Conservation (phyloP, 2,797 vertebrate genomes). For the Cuculus canorus region DNA sequence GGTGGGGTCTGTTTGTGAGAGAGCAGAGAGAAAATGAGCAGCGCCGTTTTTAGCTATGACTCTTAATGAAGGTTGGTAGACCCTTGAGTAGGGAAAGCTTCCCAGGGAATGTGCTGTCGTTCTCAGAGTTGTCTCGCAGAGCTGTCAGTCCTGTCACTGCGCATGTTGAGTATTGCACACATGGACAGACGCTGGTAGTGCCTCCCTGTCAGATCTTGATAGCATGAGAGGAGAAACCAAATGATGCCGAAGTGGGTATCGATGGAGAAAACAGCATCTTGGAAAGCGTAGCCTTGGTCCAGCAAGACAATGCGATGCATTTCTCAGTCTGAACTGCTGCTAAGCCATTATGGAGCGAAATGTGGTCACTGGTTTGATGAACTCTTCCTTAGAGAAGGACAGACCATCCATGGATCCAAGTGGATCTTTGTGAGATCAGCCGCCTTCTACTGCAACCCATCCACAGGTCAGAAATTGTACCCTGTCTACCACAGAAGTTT, state of each 20-base stretch:
- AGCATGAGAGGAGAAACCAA: background rate
- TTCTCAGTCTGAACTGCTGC: background rate
- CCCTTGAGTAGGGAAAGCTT: background rate
- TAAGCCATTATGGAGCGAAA: background rate
- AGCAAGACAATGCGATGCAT: background rate
- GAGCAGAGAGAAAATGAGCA: background rate
- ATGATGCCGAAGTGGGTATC: background rate
- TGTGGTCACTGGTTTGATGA: background rate
- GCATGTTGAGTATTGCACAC: background rate
- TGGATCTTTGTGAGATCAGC: background rate
- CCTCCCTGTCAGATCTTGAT: background rate
- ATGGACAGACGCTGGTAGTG: background rate
- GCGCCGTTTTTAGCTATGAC: background rate
- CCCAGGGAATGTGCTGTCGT: background rate
- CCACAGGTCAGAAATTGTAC: background rate
- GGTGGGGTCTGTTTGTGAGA: background rate
- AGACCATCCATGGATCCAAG: background rate
- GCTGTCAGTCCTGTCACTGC: background rate
- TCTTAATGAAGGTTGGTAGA: background rate
- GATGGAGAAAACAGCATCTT: background rate
- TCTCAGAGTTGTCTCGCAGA: conserved; percentile 48
- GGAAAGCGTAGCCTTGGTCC: background rate
- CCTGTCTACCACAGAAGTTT: background rate
- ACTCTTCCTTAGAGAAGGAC: background rate
- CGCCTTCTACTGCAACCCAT: background rate